A percentile compares a stretch with the other conserved stretches of the same genome.
Conservation (phyloP, 2,888 invertebrate species). For the Erebia ligea region DNA sequence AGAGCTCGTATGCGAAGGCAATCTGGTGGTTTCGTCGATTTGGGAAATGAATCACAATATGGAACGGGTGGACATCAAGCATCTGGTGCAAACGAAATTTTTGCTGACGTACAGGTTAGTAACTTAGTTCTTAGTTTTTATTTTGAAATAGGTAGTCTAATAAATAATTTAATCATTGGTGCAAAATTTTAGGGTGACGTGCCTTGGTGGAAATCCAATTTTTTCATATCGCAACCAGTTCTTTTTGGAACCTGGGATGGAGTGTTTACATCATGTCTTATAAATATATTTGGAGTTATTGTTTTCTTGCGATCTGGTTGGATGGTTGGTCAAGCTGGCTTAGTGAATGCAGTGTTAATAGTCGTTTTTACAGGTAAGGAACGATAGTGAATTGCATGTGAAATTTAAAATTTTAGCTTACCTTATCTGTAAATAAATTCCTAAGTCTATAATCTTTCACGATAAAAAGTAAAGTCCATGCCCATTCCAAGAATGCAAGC, state of each 20-base stretch:
- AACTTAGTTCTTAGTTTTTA: not conserved
- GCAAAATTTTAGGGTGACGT: conserved; percentile 85
- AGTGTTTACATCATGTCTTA: conserved; percentile 98
- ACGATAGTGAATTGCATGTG: not conserved
- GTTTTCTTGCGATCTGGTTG: conserved; percentile 98
- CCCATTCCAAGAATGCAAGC: too few species aligned
- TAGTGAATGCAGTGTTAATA: conserved; percentile 90
- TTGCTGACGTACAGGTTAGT: conserved; percentile 93
- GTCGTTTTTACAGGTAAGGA: conserved; percentile 89
- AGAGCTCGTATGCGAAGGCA: conserved; percentile 84
- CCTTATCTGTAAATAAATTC: not conserved
- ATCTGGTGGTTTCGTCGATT: conserved; percentile 89
- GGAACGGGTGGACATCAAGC: conserved; percentile 92
- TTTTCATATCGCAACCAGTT: conserved; percentile 97
- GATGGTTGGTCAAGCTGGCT: conserved; percentile 97
- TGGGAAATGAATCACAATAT: conserved; percentile 89
- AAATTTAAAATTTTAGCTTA: not conserved
- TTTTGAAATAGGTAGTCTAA: not conserved
- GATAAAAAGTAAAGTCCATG: too few species aligned
- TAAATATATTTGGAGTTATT: conserved; percentile 98
- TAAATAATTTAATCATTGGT: not conserved
- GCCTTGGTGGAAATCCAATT: conserved; percentile 98
- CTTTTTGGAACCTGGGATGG: conserved; percentile 99
- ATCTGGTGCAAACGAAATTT: conserved; percentile 94
- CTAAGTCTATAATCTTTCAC: too few species aligned